phyloP scores from a whole-genome alignment of 1,140 invertebrate species.

The Platorchestia sp. region DNA sequence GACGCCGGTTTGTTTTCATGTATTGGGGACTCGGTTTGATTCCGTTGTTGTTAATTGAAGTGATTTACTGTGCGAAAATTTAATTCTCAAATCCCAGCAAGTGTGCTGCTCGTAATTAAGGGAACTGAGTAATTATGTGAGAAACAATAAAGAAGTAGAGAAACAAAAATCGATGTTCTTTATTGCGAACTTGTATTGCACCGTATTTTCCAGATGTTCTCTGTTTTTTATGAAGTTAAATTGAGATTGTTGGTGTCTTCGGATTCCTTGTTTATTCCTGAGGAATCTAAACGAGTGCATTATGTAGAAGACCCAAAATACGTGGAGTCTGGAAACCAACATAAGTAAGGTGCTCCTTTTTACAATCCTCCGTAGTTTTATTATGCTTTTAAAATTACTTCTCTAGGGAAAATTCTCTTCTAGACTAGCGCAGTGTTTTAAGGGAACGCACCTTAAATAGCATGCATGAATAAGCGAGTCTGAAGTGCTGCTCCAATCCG shows the following conservation, averaged over 20 bases:
- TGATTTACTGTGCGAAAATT: not conserved
- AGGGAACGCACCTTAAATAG: not conserved
- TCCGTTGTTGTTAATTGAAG: not conserved
- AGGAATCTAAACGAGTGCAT: no score
- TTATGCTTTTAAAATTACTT: not conserved
- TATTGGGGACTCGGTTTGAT: not conserved
- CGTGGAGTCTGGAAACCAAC: no score
- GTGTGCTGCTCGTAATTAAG: no score
- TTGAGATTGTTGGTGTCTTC: not conserved
- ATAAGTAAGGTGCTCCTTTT: no score
- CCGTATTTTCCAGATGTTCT: not conserved
- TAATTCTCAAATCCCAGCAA: not conserved
- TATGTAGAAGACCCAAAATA: no score
- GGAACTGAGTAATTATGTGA: no score
- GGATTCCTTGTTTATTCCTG: no score
- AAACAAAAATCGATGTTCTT: no score
- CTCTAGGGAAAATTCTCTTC: not conserved
- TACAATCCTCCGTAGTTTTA: not conserved
- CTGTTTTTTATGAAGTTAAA: not conserved
- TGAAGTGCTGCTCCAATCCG: not conserved
- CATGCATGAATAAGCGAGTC: not conserved
- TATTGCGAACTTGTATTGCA: not conserved
- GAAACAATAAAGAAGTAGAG: no score
- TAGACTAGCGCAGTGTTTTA: not conserved
- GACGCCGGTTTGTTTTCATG: not conserved